Conservation (phyloP, 2,113 vertebrate genomes). For the Corynorhinus townsendii region DNA sequence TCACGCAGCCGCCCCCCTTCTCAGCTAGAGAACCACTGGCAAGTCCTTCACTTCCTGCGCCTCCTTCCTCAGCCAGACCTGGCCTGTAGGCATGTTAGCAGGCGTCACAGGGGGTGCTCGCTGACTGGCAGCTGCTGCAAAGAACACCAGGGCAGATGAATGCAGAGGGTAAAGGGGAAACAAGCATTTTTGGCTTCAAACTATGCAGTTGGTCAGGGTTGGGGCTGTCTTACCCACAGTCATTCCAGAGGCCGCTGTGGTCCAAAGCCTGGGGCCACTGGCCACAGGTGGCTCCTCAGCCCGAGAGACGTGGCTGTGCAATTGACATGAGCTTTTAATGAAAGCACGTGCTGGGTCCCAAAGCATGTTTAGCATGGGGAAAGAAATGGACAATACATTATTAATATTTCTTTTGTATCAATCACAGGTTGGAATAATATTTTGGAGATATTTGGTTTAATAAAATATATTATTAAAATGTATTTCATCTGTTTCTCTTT, state of each 20-base stretch:
- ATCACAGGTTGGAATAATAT: neutral
- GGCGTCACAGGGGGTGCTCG: neutral
- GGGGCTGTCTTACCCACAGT: neutral
- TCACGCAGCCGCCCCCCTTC: neutral
- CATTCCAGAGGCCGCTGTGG: neutral
- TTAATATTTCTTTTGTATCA: neutral
- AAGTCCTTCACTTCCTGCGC: neutral
- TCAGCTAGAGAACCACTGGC: neutral
- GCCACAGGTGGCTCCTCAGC: neutral
- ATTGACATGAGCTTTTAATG: neutral
- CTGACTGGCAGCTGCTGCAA: neutral
- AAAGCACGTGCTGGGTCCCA: neutral
- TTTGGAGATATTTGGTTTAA: neutral
- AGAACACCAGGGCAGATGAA: neutral
- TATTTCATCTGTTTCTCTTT: neutral
- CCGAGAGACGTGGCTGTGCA: neutral
- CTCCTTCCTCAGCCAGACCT: neutral
- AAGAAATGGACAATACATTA: neutral
- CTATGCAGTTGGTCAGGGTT: neutral
- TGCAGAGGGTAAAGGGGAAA: neutral
- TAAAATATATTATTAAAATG: neutral
- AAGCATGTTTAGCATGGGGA: neutral
- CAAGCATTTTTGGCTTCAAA: neutral
- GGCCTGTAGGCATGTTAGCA: too few relatives aligned
- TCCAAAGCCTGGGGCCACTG: neutral